phyloP scores from a whole-genome alignment of 2,888 invertebrate species.

The Tridacna gigas region DNA sequence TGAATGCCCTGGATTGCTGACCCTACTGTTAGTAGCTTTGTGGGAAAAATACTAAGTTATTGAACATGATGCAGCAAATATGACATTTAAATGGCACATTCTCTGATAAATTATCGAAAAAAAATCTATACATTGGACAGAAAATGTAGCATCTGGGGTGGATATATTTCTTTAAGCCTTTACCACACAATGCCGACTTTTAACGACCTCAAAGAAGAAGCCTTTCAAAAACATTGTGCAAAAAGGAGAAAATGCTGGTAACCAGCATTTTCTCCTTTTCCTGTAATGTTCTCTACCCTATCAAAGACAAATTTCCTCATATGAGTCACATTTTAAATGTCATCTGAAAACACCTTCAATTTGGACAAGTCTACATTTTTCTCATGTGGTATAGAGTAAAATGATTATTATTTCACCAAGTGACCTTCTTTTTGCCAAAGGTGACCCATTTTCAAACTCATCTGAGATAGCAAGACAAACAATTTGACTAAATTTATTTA shows the following conservation, averaged over 20 bases:
- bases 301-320: background rate
- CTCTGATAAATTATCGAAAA: too few species aligned
- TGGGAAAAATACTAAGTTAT: too few species aligned
- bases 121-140: too few species aligned
- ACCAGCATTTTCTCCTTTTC: background rate
- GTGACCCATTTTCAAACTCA: too few species aligned
- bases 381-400: background rate
- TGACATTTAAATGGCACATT: too few species aligned
- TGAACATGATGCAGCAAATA: too few species aligned
- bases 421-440: too few species aligned
- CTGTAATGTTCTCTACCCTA: background rate
- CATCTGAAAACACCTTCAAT: background rate
- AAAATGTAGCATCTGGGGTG: too few species aligned
- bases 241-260: background rate
- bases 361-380: background rate
- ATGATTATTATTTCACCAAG: background rate
- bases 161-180: background rate
- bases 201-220: background rate
- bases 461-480: too few species aligned
- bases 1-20: too few species aligned
- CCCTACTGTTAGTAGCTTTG: too few species aligned
- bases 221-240: background rate
- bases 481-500: too few species aligned
- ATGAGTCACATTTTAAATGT: background rate
- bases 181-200: background rate